Percentiles rank a stretch among this genome's conserved stretches.
phyloP scores from a whole-genome alignment of 2,888 invertebrate species.

The Diogma glabrata region DNA sequence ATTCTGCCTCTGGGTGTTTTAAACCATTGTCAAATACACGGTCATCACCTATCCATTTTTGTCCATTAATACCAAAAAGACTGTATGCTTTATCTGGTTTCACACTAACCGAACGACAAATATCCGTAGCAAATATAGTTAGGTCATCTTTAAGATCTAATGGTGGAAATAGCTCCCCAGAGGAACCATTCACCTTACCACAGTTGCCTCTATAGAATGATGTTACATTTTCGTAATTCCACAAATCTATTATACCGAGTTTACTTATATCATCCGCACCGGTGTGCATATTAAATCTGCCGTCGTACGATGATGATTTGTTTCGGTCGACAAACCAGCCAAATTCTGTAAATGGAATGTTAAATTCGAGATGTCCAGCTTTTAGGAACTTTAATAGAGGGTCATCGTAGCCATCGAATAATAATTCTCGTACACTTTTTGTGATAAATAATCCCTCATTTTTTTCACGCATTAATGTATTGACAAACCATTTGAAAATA shows the following conservation, averaged over 20 bases:
- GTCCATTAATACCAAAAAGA: constrained; percentile 29
- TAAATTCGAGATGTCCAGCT: constrained; percentile 29
- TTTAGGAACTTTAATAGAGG: constrained; percentile 46
- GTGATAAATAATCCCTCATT: constrained; percentile 45
- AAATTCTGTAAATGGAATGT: constrained; percentile 63
- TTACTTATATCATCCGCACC: constrained; percentile 52
- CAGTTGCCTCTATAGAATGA: constrained; percentile 49
- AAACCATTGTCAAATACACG: constrained; percentile 63
- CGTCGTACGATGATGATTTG: constrained; percentile 58
- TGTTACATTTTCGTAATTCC: constrained; percentile 51
- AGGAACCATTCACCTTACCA: constrained; percentile 56
- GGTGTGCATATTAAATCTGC: constrained; percentile 63
- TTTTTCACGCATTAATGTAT: constrained; percentile 42
- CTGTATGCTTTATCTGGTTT: constrained; percentile 15
- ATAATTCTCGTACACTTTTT: constrained; percentile 52
- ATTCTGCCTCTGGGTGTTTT: constrained; percentile 45
- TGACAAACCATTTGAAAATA: constrained; percentile 38
- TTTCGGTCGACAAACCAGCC: constrained; percentile 81
- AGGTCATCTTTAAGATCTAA: constrained; percentile 24
- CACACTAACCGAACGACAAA: constrained; percentile 56
- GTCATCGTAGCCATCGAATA: constrained; percentile 77
- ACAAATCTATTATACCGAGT: constrained; percentile 56
- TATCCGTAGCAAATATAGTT: constrained; percentile 60
- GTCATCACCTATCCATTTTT: constrained; percentile 41
- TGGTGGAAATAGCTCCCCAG: constrained; percentile 74